Conservation (phyloP, 2,113 vertebrate genomes). For the Coracopsis vasa region DNA sequence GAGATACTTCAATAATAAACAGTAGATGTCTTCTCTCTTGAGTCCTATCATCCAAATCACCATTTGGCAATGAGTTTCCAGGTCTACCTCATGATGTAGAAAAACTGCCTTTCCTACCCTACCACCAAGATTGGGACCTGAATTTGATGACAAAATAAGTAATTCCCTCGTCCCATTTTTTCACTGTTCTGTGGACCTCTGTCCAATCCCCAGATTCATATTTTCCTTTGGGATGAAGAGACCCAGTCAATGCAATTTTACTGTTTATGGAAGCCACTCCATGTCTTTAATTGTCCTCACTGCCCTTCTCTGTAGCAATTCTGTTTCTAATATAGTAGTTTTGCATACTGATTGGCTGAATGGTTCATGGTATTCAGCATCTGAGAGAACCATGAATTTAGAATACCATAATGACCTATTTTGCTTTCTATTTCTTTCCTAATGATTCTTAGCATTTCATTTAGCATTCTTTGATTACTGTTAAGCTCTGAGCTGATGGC, state of each 20-base stretch:
- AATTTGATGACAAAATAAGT: background rate
- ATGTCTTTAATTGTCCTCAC: background rate
- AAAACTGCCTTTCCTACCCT: background rate
- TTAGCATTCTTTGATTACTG: background rate
- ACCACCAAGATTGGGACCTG: background rate
- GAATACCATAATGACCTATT: background rate
- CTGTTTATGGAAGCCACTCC: background rate
- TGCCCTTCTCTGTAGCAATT: background rate
- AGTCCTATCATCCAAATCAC: background rate
- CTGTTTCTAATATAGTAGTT: background rate
- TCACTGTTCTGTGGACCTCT: background rate
- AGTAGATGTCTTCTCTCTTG: rapidly evolving
- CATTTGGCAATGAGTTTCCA: background rate
- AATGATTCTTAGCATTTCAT: conserved; percentile 1
- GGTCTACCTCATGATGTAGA: background rate
- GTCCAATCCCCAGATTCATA: background rate
- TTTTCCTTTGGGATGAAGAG: background rate
- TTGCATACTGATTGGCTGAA: background rate
- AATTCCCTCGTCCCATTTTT: background rate
- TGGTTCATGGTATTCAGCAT: background rate
- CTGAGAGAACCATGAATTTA: background rate
- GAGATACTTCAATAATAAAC: background rate
- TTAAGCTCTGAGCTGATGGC: background rate
- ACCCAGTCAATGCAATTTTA: background rate
- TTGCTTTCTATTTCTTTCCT: conserved; percentile 1